Conservation (phyloP, 2,888 invertebrate species). For the Zonitis immaculata region DNA sequence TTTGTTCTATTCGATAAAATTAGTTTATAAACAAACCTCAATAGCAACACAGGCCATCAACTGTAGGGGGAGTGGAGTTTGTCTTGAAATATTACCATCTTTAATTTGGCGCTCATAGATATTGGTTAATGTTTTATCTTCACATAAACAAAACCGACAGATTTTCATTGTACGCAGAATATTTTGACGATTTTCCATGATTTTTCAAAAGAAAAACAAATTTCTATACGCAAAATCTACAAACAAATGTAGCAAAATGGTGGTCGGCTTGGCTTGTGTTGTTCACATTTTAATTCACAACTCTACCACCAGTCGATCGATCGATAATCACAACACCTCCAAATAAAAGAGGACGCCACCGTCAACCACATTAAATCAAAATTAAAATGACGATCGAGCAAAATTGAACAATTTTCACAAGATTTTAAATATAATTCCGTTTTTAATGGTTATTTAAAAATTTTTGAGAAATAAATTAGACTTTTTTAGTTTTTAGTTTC, state of each 20-base stretch:
- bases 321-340: slow-evolving; percentile 20
- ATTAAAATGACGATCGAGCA: no score
- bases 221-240: slow-evolving; percentile 32
- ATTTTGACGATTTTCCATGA: slow-evolving; percentile 31
- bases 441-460: no score
- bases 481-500: no score
- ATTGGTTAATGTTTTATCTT: slow-evolving; percentile 59
- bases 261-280: slow-evolving; percentile 40
- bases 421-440: no score
- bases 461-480: no score
- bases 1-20: slow-evolving; percentile 10
- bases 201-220: not conserved
- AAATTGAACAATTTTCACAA: no score
- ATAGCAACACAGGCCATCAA: slow-evolving; percentile 73
- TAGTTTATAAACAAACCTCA: slow-evolving; percentile 56
- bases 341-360: slow-evolving; percentile 14
- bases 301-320: slow-evolving; percentile 20
- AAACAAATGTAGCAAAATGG: slow-evolving; percentile 36
- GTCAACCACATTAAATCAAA: no score
- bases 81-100: slow-evolving; percentile 40
- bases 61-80: slow-evolving; percentile 63
- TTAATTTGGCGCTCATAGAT: slow-evolving; percentile 60
- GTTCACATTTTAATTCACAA: slow-evolving; percentile 4
- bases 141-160: slow-evolving; percentile 70
- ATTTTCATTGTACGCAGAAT: slow-evolving; percentile 58